phyloP scores from a whole-genome alignment of 1,140 invertebrate species.

The Elysia chlorotica region DNA sequence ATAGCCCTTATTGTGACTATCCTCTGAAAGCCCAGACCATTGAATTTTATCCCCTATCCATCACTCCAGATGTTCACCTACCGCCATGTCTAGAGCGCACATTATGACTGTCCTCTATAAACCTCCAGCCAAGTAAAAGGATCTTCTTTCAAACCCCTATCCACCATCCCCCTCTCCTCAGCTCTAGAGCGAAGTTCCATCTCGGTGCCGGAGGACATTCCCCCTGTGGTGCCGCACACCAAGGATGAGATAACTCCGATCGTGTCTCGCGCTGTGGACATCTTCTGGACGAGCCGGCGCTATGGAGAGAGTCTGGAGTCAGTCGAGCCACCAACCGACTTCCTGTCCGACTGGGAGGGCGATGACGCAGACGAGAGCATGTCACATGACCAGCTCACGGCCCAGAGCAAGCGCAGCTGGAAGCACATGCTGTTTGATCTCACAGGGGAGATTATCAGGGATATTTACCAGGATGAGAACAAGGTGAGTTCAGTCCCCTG shows the following conservation, averaged over 20 bases:
- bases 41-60: too few relatives aligned
- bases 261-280: conserved; percentile 44
- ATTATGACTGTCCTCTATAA: too few relatives aligned
- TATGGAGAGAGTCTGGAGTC: conserved; percentile 44
- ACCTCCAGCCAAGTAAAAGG: too few relatives aligned
- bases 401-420: conserved; percentile 48
- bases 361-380: conserved; percentile 26
- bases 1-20: too few relatives aligned
- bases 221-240: conserved; percentile 47
- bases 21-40: too few relatives aligned
- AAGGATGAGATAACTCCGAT: conserved; percentile 44
- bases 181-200: too few relatives aligned
- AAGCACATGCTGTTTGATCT: conserved; percentile 71
- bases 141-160: too few relatives aligned
- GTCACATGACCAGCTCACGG: conserved; percentile 36
- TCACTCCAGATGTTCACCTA: too few relatives aligned
- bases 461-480: conserved; percentile 56
- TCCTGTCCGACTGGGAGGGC: conserved; percentile 23
- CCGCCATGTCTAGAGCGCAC: too few relatives aligned
- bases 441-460: conserved; percentile 69
- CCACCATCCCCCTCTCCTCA: too few relatives aligned
- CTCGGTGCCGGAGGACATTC: conserved; percentile 38
- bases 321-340: conserved; percentile 40
- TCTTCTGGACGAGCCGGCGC: conserved; percentile 48
- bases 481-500: conserved; percentile 33